Percentiles rank a stretch among this genome's conserved stretches.
Conservation (phyloP, 2,888 invertebrate species). For the Bugula neritina region DNA sequence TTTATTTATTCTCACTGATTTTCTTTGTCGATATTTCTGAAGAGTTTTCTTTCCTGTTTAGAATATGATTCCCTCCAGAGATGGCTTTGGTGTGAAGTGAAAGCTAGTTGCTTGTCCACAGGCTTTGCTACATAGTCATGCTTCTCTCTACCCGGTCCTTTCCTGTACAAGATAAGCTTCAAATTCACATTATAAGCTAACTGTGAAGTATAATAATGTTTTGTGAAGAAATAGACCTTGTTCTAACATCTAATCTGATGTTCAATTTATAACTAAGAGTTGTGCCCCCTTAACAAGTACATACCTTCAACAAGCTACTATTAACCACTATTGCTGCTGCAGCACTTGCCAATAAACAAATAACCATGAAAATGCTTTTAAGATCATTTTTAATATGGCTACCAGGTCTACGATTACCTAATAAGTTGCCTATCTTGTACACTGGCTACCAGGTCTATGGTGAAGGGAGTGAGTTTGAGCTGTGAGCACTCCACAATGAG, state of each 20-base stretch:
- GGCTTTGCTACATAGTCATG: constrained; percentile 17
- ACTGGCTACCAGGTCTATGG: background rate
- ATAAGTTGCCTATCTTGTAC: background rate
- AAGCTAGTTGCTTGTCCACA: constrained; percentile 9
- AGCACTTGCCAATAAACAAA: too few species aligned
- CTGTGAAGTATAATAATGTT: too few species aligned
- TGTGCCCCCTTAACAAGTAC: too few species aligned
- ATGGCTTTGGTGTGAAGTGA: background rate
- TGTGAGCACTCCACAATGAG: background rate
- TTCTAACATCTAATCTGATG: too few species aligned
- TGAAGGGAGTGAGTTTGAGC: background rate
- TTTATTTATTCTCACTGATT: constrained; percentile 1
- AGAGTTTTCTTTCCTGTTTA: background rate
- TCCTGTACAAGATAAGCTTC: too few species aligned
- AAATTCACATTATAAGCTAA: too few species aligned
- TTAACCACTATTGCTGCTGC: too few species aligned
- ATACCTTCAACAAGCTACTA: too few species aligned
- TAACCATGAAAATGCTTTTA: too few species aligned
- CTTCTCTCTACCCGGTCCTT: background rate
- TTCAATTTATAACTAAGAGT: too few species aligned
- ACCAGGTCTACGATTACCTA: background rate
- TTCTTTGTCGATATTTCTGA: background rate
- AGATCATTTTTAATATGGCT: too few species aligned
- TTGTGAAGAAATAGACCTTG: too few species aligned
- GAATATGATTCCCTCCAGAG: constrained; percentile 19